phyloP scores from a whole-genome alignment of 2,797 vertebrate genomes.

The Onychomys leucogaster region DNA sequence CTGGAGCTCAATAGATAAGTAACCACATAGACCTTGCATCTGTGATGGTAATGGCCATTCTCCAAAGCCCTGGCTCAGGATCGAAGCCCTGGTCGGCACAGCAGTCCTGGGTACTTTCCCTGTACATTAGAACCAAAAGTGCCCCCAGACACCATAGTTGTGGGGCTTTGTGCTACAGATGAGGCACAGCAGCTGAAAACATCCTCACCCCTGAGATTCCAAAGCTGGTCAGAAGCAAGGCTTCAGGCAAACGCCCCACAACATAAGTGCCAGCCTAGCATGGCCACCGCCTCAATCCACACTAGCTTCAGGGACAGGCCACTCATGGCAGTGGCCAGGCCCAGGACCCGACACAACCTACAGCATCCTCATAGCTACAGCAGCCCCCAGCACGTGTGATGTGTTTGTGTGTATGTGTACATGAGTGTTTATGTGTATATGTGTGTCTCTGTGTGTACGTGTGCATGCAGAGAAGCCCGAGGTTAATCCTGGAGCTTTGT shows the following conservation, averaged over 20 bases:
- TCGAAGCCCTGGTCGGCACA: rapidly evolving
- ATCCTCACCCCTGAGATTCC: neutral
- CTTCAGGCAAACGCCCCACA: neutral
- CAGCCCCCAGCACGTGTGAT: rapidly evolving
- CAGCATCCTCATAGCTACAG: neutral
- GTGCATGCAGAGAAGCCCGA: neutral
- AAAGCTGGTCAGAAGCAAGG: neutral
- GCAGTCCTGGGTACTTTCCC: neutral
- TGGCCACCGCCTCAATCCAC: neutral
- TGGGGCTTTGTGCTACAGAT: rapidly evolving
- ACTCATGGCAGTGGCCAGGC: too few species aligned
- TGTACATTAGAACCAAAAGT: neutral
- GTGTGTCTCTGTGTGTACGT: neutral
- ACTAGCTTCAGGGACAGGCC: rapidly evolving
- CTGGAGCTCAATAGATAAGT: neutral
- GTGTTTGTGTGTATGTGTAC: rapidly evolving
- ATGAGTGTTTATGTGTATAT: rapidly evolving
- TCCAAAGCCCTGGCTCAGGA: neutral
- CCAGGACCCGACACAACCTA: neutral
- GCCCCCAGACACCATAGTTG: rapidly evolving
- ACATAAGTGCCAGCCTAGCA: rapidly evolving
- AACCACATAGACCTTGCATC: neutral
- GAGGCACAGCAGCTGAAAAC: rapidly evolving
- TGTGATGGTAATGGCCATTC: neutral
- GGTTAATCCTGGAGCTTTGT: neutral